Percentiles rank a stretch among this genome's conserved stretches.
Conservation (phyloP, 2,888 invertebrate genomes). For the Phalera bucephala region DNA sequence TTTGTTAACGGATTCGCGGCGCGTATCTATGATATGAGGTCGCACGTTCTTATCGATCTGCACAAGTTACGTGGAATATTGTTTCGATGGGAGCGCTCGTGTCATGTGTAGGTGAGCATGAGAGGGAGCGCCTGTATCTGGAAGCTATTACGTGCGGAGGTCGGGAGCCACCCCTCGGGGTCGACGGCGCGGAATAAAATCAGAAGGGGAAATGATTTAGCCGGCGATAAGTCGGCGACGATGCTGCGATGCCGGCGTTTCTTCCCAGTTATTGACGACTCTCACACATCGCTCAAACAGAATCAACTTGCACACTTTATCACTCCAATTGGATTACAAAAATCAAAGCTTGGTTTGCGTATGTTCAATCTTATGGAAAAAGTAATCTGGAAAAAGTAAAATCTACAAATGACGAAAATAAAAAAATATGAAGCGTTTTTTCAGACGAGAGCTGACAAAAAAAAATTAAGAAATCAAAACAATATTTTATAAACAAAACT, state of each 20-base stretch:
- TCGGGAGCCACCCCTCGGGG: constrained; percentile 46
- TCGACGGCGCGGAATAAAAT: constrained; percentile 67
- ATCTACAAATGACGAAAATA: too few relatives aligned
- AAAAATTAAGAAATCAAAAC: too few relatives aligned
- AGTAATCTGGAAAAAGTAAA: too few relatives aligned
- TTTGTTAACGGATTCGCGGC: constrained; percentile 44
- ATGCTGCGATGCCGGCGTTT: constrained; percentile 37
- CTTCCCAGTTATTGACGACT: constrained; percentile 52
- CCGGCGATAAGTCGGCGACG: constrained; percentile 56
- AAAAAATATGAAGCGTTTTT: too few relatives aligned
- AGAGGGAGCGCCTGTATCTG: constrained; percentile 57
- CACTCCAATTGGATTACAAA: too few relatives aligned
- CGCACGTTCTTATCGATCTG: constrained; percentile 57
- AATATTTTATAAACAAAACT: constrained; percentile 52
- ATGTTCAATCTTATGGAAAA: background rate
- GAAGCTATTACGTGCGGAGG: constrained; percentile 63
- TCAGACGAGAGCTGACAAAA: too few relatives aligned
- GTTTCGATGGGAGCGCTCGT: constrained; percentile 66
- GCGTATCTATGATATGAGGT: constrained; percentile 55
- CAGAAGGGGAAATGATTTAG: constrained; percentile 73
- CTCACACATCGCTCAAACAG: constrained; percentile 59
- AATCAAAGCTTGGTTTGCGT: background rate
- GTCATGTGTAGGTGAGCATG: constrained; percentile 57
- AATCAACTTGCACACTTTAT: constrained; percentile 43
- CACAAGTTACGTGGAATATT: constrained; percentile 63